Evolutionary conservation across 1,140 invertebrate genomes (phyloP).

Genomic region (Drosophila parvula): DNA sequence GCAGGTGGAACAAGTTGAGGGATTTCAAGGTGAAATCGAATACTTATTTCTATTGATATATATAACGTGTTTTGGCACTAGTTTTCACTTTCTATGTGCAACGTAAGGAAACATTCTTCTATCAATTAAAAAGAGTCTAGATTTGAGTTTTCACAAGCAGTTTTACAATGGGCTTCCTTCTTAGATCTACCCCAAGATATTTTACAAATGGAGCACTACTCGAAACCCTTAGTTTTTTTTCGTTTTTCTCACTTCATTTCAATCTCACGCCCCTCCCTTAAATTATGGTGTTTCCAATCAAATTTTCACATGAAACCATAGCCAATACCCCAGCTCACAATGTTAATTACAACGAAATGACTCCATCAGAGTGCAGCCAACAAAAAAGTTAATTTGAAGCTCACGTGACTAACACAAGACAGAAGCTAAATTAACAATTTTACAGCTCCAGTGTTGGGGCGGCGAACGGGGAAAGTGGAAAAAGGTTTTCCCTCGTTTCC

Average conservation of each 20-base stretch:
- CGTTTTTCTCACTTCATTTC: not conserved
- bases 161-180: not conserved
- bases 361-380: slow-evolving; percentile 24
- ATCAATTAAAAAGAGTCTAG: no score
- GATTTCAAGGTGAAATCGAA: slow-evolving; percentile 37
- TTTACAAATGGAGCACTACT: not conserved
- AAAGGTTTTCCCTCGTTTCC: slow-evolving; percentile 32
- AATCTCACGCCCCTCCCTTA: not conserved
- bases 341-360: slow-evolving; percentile 36
- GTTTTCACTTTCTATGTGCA: not conserved
- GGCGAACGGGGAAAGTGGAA: slow-evolving; percentile 24
- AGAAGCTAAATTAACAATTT: slow-evolving; percentile 80
- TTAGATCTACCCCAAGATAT: not conserved
- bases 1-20: slow-evolving; percentile 47
- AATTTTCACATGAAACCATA: slow-evolving; percentile 29
- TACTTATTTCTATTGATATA: slow-evolving; percentile 2
- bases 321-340: slow-evolving; percentile 11
- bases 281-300: slow-evolving; percentile 21
- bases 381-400: slow-evolving; percentile 64
- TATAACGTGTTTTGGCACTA: not conserved
- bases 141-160: no score
- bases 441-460: slow-evolving; percentile 56
- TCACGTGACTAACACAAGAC: slow-evolving; percentile 77
- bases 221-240: not conserved
- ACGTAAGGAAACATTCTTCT: no score